Percentiles rank a stretch among this genome's conserved stretches.
Conservation (phyloP, 2,888 invertebrate genomes). For the Axea sp. region DNA sequence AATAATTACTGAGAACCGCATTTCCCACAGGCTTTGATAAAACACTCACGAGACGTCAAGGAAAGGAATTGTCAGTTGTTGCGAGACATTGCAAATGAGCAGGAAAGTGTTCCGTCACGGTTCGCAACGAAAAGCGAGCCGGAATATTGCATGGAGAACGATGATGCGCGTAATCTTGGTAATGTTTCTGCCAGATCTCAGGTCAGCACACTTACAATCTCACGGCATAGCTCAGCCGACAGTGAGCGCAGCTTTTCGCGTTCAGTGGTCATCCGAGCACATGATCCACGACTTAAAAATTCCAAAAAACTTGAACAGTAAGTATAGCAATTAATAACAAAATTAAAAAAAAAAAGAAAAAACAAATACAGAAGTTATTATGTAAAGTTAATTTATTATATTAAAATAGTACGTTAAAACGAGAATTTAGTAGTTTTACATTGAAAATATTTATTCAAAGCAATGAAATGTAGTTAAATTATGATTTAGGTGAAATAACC, state of each 20-base stretch:
- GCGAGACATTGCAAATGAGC: conserved; percentile 70
- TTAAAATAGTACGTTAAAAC: too few relatives aligned
- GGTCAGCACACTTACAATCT: conserved; percentile 75
- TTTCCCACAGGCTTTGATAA: conserved; percentile 68
- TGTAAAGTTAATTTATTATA: too few relatives aligned
- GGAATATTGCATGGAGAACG: conserved; percentile 60
- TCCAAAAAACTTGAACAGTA: conserved; percentile 77
- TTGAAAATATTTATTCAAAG: too few relatives aligned
- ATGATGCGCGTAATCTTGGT: conserved; percentile 67
- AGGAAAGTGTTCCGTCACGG: conserved; percentile 62
- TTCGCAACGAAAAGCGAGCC: conserved; percentile 61
- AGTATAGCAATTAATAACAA: conserved; percentile 61
- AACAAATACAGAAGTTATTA: too few relatives aligned
- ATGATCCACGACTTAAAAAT: conserved; percentile 69
- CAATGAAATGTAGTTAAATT: too few relatives aligned
- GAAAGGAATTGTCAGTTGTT: conserved; percentile 71
- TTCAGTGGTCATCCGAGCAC: conserved; percentile 75
- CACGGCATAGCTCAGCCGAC: conserved; percentile 75
- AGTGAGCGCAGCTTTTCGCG: conserved; percentile 75
- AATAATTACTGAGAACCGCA: conserved; percentile 42
- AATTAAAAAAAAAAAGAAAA: background rate
- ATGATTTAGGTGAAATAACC: too few relatives aligned
- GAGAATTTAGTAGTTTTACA: too few relatives aligned
- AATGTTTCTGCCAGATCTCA: conserved; percentile 75
- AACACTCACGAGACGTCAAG: conserved; percentile 73